Conservation (phyloP, 2,113 vertebrate genomes). For the Pristiophorus japonicus region DNA sequence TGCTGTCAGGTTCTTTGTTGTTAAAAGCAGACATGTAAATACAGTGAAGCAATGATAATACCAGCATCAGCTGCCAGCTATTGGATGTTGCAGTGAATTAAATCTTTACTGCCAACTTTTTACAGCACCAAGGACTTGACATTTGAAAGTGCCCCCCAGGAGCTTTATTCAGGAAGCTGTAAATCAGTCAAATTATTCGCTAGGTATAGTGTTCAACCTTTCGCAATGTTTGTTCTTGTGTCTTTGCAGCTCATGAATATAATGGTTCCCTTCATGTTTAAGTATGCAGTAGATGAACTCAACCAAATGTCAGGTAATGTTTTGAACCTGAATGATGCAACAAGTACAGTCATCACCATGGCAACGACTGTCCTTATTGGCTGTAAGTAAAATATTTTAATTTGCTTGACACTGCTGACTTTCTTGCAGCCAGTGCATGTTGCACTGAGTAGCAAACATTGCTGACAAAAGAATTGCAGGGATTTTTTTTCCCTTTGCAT, state of each 20-base stretch:
- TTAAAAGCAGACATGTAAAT: slow-evolving; percentile 19
- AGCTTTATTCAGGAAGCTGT: slow-evolving; percentile 24
- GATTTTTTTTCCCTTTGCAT: slow-evolving; percentile 41
- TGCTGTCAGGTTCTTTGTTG: slow-evolving; percentile 17
- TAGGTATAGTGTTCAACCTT: not conserved
- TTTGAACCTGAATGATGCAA: slow-evolving; percentile 82
- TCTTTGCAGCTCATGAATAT: slow-evolving; percentile 85
- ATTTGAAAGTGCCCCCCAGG: slow-evolving; percentile 32
- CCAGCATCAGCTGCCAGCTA: slow-evolving; percentile 27
- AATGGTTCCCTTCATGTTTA: slow-evolving; percentile 97
- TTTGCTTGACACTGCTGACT: slow-evolving; percentile 50
- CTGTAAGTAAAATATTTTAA: slow-evolving; percentile 75
- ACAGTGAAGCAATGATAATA: slow-evolving; percentile 21
- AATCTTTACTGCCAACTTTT: slow-evolving; percentile 37
- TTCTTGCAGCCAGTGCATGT: slow-evolving; percentile 42
- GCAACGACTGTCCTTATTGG: slow-evolving; percentile 89
- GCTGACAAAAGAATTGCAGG: slow-evolving; percentile 1
- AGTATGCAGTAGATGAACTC: slow-evolving; percentile 92
- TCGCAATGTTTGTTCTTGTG: slow-evolving; percentile 42
- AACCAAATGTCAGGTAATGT: slow-evolving; percentile 93
- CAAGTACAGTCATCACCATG: slow-evolving; percentile 87
- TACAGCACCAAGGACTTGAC: slow-evolving; percentile 25
- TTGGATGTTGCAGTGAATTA: slow-evolving; percentile 29
- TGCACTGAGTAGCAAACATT: not conserved
- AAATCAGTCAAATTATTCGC: slow-evolving; percentile 32